Evolutionary conservation across 2,797 vertebrate species (phyloP), one percentile per base, ranked within the genome.

Genomic region (Eulemur coronatus): DNA sequence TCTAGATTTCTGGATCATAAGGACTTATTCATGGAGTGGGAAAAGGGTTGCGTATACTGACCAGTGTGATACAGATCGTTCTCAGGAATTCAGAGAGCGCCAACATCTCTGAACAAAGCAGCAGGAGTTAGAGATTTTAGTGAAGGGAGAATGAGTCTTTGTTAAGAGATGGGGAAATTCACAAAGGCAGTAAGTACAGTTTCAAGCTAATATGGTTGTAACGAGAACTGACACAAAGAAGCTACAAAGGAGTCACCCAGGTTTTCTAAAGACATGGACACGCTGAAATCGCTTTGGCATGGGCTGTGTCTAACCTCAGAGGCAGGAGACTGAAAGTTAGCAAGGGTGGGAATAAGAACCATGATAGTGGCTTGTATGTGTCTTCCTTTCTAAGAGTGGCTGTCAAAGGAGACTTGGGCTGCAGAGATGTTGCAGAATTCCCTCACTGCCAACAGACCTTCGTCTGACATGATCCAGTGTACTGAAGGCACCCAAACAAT

Each of bases 1-100:
- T 84, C 92, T 92, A 84, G 76, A 57, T 78, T 84, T 94, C 75
- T 88, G 10, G 18, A 35, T 88, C 81, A 12, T 61, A 84, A 94
- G 48, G 50, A 69, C 38, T 78, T 52, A n/a, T 61, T 57, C 65
- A 5, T 84, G 30, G 65, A 41, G 7, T 67, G 10, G 15, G 3
- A 24, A 70, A n/a, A 15, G 11, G 73, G 4, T 8, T 88, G n/a
- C 1, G 18, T 41, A n/a, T 24, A 30, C 18, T 70, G 43, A 41
- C 63, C 69, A 59, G 0, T 26, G 38, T 73, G 52, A 59, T 84
- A 70, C 61, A 84, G 63, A 43, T 50, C 38, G 20, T 70, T 93
- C 46, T 84, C 28, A 84, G 80, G 38, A 78, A 69, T 61, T 59
- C 55, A 55, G 33, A 52, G 17, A 2, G 4, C 67, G 24, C 33